Conservation (phyloP, 2,797 vertebrate species). For the Champsocephalus esox region DNA sequence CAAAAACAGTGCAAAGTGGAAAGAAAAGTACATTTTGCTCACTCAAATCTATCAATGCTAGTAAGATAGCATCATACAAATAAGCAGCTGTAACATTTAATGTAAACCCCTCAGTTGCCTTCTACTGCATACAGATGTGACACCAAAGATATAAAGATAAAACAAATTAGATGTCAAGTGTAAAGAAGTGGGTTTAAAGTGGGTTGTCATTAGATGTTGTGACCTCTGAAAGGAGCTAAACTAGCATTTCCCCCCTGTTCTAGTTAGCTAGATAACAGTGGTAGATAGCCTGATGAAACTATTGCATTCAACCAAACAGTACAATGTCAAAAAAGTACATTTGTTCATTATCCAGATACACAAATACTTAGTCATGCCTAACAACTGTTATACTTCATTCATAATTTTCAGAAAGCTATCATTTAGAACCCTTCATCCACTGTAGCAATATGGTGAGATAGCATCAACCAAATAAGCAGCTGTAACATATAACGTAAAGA, state of each 20-base stretch:
- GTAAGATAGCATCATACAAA: too few species aligned
- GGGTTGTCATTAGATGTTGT: neutral
- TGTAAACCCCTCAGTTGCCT: too few species aligned
- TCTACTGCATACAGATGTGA: too few species aligned
- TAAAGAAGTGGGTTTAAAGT: too few species aligned
- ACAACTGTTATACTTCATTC: neutral
- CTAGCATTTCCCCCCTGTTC: neutral
- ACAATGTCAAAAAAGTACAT: neutral
- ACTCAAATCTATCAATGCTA: too few species aligned
- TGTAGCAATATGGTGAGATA: neutral
- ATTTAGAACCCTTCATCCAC: neutral
- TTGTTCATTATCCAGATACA: neutral
- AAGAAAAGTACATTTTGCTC: too few species aligned
- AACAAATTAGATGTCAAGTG: neutral
- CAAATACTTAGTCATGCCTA: neutral
- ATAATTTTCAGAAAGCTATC: neutral
- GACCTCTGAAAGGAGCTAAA: neutral
- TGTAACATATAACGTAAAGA: conserved; percentile 3
- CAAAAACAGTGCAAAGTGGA: too few species aligned
- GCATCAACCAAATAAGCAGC: neutral
- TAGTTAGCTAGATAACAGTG: neutral
- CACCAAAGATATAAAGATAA: neutral
- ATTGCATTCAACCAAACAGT: neutral
- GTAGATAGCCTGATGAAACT: neutral
- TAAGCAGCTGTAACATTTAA: too few species aligned